Conservation (phyloP, 2,888 invertebrate species). For the Hipparchia sbordonii region DNA sequence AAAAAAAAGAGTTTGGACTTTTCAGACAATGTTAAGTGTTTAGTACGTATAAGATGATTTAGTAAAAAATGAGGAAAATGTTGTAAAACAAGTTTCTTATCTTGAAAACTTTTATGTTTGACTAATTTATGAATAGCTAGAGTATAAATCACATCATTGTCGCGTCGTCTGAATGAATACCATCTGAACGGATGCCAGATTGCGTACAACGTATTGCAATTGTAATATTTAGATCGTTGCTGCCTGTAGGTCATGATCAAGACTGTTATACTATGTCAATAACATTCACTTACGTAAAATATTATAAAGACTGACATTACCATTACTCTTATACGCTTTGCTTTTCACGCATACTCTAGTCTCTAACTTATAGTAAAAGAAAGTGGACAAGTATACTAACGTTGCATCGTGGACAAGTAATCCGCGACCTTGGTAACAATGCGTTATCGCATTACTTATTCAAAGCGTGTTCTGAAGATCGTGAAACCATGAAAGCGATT, state of each 20-base stretch:
- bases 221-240: slow-evolving; percentile 58
- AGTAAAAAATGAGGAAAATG: too few relatives aligned
- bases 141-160: not conserved
- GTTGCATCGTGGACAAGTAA: slow-evolving; percentile 45
- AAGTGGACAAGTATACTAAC: slow-evolving; percentile 4
- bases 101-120: not conserved
- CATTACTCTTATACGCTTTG: not conserved
- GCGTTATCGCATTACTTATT: slow-evolving; percentile 67
- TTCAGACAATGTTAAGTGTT: too few relatives aligned
- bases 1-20: too few relatives aligned
- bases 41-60: too few relatives aligned
- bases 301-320: not conserved
- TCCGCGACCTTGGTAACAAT: slow-evolving; percentile 52
- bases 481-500: slow-evolving; percentile 68
- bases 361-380: not conserved
- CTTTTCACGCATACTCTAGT: not conserved
- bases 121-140: not conserved
- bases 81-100: not conserved
- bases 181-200: slow-evolving; percentile 68
- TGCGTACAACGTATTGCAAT: slow-evolving; percentile 53
- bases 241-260: slow-evolving; percentile 72
- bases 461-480: slow-evolving; percentile 58
- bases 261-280: slow-evolving; percentile 6
- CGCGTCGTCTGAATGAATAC: slow-evolving; percentile 57
- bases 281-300: not conserved